Evolutionary conservation across 1,140 invertebrate species (phyloP), one percentile per base, ranked within the genome.

Genomic region (Leguminivora glycinivorella): DNA sequence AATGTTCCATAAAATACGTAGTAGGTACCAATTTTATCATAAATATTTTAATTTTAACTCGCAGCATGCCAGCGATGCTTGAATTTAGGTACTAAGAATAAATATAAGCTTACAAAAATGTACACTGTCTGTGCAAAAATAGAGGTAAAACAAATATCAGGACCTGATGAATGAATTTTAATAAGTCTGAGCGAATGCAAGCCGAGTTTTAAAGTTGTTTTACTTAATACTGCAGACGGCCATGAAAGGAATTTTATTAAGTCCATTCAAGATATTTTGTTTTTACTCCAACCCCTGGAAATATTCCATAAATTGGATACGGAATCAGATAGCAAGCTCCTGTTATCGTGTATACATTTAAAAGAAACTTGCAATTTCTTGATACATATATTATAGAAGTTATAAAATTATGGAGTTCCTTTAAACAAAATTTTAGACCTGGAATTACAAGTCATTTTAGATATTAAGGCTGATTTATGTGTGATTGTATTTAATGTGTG

Each of bases 211-310:
- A 22, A 52, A 52, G 10, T 52, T 52, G 19, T 52, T 52, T 22
- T 52, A 52, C 17, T 52, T 52, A 52, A 52, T 52, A 52, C 19
- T 22, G 47, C 47, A 52, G 47, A 52, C 47, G 47, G 7, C n/a
- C 19, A 22, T 52, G 47, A 22, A 52, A 52, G 19, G 19, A 52
- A 52, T 52, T 52, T 52, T 52, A 52, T 52, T 22, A 52, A 52
- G 19, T 52, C 47, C 19, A 52, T 52, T 52, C 47, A 10, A 52
- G 47, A 52, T 52, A 17, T 52, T 22, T 52, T 52, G 47, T 22
- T 19, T 9, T 43, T 14, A n/a, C 14, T 43, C 43, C 19, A 19
- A 22, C 43, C n/a, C n/a, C 9, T 52, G 43, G 5, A 22, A 52
- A 52, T 52, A 52, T 52, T 22, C 6, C 47, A 52, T 52, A 52